These are phyloP conservation scores for Aepyceros melampus DNA, from an alignment of 2,113 vertebrate species.

Conservation along the genomic window DNA sequence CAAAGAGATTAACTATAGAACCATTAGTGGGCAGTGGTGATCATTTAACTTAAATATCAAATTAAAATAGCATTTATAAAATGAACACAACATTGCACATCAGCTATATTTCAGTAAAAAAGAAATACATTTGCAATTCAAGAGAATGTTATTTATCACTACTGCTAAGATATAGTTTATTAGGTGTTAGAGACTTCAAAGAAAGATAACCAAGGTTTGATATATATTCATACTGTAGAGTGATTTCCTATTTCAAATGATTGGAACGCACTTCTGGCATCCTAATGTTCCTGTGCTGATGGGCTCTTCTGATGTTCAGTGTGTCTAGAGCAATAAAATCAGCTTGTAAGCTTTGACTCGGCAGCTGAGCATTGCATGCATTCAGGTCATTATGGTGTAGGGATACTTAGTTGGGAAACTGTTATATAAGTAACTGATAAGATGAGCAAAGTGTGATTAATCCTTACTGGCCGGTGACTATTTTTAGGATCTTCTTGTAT, in stretches of 20 bases:
- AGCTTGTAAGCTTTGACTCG: constrained; percentile 18
- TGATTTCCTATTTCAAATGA: constrained; percentile 28
- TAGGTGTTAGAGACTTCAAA: not conserved
- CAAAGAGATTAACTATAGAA: not conserved
- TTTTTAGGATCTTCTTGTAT: constrained; percentile 39
- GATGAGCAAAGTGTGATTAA: constrained; percentile 44
- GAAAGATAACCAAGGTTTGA: not conserved
- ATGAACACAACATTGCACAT: not conserved
- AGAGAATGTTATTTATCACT: not conserved
- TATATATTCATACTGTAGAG: not conserved
- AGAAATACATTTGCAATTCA: not conserved
- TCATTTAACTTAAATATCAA: not conserved
- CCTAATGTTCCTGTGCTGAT: constrained; percentile 17
- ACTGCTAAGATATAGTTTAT: not conserved
- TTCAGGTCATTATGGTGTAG: constrained; percentile 36
- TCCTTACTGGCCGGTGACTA: constrained; percentile 27
- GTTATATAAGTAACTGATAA: constrained; percentile 65
- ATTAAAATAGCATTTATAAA: not conserved
- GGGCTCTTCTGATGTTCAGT: constrained; percentile 62
- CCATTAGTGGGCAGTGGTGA: not conserved
- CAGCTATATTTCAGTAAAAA: not conserved
- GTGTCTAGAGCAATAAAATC: constrained; percentile 64
- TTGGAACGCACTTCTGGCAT: constrained; percentile 12
- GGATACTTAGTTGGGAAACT: constrained; percentile 34
- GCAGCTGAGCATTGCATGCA: constrained; percentile 35